Conservation (phyloP, 2,888 invertebrate species). For the Acrobasis suavella region DNA sequence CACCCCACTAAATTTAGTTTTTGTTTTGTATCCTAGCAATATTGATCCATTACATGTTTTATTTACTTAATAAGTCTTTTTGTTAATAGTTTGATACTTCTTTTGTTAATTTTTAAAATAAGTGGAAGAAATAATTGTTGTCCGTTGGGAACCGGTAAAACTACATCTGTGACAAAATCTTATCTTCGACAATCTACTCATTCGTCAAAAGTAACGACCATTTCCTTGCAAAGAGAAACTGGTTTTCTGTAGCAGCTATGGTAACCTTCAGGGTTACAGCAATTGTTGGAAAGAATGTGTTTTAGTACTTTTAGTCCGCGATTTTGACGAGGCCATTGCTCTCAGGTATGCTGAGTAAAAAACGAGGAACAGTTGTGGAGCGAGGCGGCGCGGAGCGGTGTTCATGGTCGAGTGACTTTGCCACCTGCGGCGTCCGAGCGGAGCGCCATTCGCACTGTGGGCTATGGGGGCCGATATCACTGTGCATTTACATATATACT, state of each 20-base stretch:
- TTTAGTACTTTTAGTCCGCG: slow-evolving; percentile 40
- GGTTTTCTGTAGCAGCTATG: slow-evolving; percentile 34
- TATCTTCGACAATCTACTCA: slow-evolving; percentile 24
- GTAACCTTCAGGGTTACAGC: slow-evolving; percentile 41
- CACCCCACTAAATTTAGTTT: slow-evolving; percentile 52
- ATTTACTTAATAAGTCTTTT: neutral
- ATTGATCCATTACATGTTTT: slow-evolving; percentile 54
- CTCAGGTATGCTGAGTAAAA: slow-evolving; percentile 62
- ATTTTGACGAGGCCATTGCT: slow-evolving; percentile 64
- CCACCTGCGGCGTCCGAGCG: slow-evolving; percentile 61
- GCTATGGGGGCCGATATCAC: slow-evolving; percentile 38
- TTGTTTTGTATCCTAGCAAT: slow-evolving; percentile 70
- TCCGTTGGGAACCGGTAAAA: slow-evolving; percentile 1
- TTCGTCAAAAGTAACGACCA: slow-evolving; percentile 34
- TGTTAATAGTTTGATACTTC: too few species aligned
- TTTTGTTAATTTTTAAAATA: neutral
- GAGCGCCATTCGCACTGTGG: slow-evolving; percentile 13
- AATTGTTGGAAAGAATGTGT: slow-evolving; percentile 38
- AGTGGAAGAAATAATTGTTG: neutral
- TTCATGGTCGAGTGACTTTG: slow-evolving; percentile 72
- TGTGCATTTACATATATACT: neutral
- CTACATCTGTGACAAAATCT: slow-evolving; percentile 16
- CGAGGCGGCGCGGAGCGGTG: slow-evolving; percentile 57
- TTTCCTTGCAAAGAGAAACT: slow-evolving; percentile 38
- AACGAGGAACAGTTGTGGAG: slow-evolving; percentile 71